These are phyloP conservation scores for Heliconius sara DNA, from an alignment of 2,888 invertebrate species.

Conservation along the genomic window DNA sequence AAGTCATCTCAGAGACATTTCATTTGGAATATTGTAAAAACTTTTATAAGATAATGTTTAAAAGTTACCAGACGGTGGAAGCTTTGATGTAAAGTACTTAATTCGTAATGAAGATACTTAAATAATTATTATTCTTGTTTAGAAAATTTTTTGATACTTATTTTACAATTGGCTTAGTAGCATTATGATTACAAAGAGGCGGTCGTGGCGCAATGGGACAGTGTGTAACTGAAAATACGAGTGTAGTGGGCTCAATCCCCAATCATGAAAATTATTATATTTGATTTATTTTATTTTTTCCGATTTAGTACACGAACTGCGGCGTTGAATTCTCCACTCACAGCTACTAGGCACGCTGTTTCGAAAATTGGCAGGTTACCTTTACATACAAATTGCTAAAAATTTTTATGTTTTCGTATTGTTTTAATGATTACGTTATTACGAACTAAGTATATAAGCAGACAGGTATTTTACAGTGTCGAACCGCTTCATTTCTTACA, in stretches of 20 bases:
- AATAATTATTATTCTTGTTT: conserved; percentile 9
- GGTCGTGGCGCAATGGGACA: not conserved
- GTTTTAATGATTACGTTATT: too few relatives aligned
- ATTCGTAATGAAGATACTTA: conserved; percentile 14
- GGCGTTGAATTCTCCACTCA: not conserved
- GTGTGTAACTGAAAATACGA: not conserved
- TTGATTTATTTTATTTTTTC: not conserved
- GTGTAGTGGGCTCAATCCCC: not conserved
- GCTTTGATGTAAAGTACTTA: conserved; percentile 17
- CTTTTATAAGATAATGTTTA: conserved; percentile 3
- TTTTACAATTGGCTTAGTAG: not conserved
- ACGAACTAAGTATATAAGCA: too few relatives aligned
- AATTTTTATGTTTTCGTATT: too few relatives aligned
- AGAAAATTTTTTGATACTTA: not conserved
- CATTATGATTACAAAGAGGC: not conserved
- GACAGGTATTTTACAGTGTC: too few relatives aligned
- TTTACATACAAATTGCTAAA: too few relatives aligned
- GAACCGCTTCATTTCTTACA: too few relatives aligned
- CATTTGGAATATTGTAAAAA: not conserved
- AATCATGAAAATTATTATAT: not conserved
- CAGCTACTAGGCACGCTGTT: not conserved
- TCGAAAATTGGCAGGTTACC: not conserved
- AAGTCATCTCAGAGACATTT: not conserved
- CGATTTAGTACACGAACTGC: too few relatives aligned
- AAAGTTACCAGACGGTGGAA: not conserved